Evolutionary conservation across 2,888 invertebrate species (phyloP), one percentile per base, ranked within the genome.

Genomic region (Rhagophthalmus giganteus): DNA sequence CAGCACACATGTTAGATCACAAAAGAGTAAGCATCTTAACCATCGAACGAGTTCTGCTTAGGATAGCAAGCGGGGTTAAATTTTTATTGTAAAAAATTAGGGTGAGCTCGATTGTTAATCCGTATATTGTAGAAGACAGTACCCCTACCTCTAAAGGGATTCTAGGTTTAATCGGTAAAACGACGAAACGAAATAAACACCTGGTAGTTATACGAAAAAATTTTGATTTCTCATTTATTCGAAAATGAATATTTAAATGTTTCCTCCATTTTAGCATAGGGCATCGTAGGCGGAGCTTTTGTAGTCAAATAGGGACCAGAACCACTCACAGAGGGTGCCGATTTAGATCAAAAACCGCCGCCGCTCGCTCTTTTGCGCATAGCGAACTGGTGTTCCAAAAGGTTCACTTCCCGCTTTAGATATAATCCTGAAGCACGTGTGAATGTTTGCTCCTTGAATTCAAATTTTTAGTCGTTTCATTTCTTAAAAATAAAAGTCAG

Each of bases 231-330:
- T 60, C 63, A 61, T 59, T 66, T 65, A 50, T 64, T 61, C 57
- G 52, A 47, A 62, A 66, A 68, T 70, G 66, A 69, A 68, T 66
- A 64, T 65, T 69, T 64, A 64, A 68, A 61, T 65, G 57, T 57
- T 46, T 54, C 59, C 68, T 63, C 69, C 68, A 67, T 69, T 70
- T 70, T 67, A 57, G 61, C 55, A 58, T 57, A 61, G 62, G 59
- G 57, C 59, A 54, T 51, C 58, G 54, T 49, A 65, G 71, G 71
- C 67, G 71, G 70, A 67, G 70, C 65, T 60, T 63, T 56, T 33
- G 39, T 49, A 56, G 59, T 58, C 60, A 60, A 62, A 60, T 57
- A 59, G 57, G 63, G 60, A 59, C 59, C 58, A 61, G 59, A 60
- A 55, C 67, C 69, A 69, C 60, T 65, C 66, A 65, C 59, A 57